Evolutionary conservation across 2,113 vertebrate genomes (phyloP).

Genomic region (Halichoerus grypus): DNA sequence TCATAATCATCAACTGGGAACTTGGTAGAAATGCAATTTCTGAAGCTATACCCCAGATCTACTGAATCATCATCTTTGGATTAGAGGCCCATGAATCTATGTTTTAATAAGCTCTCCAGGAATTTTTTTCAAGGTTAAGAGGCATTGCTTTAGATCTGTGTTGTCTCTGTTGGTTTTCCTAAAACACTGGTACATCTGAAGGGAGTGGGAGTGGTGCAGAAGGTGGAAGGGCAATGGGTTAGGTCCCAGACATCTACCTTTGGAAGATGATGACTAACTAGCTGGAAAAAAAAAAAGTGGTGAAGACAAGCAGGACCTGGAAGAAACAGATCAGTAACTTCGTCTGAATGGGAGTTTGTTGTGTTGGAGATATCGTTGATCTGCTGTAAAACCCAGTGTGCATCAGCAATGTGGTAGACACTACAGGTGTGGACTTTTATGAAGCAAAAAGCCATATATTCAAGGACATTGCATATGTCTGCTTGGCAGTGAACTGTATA

Average conservation of each 20-base stretch:
- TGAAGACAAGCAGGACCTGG: background rate
- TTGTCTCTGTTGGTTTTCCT: background rate
- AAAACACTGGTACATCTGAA: background rate
- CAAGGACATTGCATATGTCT: background rate
- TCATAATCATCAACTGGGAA: background rate
- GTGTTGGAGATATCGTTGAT: background rate
- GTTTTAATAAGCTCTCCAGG: background rate
- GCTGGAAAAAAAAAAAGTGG: background rate
- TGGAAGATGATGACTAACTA: background rate
- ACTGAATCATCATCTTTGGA: background rate
- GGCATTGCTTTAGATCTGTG: background rate
- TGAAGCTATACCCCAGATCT: background rate
- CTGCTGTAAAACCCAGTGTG: background rate
- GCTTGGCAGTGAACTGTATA: background rate
- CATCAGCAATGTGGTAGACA: no score
- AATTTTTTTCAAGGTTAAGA: background rate
- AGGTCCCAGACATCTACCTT: background rate
- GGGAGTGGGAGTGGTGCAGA: no score
- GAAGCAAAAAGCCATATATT: background rate
- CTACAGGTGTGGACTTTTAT: background rate
- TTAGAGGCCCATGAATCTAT: background rate
- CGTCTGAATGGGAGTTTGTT: background rate
- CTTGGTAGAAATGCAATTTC: background rate
- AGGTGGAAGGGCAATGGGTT: background rate
- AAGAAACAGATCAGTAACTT: background rate